Evolutionary conservation across 2,888 invertebrate species (phyloP).

Genomic region (Dioctria linearis): DNA sequence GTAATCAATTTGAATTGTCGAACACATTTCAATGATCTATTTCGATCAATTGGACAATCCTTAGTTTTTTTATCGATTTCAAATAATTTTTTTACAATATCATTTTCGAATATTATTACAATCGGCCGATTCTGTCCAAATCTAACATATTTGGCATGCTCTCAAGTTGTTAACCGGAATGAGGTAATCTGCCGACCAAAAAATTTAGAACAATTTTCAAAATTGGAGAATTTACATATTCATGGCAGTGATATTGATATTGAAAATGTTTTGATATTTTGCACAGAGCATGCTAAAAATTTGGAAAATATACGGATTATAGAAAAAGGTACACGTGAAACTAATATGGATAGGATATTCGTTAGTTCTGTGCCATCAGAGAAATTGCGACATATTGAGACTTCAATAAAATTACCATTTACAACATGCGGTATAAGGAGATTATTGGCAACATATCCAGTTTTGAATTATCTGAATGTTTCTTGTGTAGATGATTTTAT

Average conservation of each 20-base stretch:
- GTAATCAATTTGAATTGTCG: slow-evolving; percentile 57
- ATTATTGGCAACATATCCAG: slow-evolving; percentile 54
- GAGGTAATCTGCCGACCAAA: slow-evolving; percentile 48
- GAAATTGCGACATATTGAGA: slow-evolving; percentile 56
- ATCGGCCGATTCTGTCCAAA: slow-evolving; percentile 58
- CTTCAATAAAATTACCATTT: slow-evolving; percentile 55
- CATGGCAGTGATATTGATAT: slow-evolving; percentile 55
- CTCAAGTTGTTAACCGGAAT: slow-evolving; percentile 47
- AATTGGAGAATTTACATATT: slow-evolving; percentile 56
- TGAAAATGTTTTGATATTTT: slow-evolving; percentile 56
- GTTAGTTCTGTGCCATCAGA: slow-evolving; percentile 43
- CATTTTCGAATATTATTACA: slow-evolving; percentile 57
- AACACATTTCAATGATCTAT: slow-evolving; percentile 55
- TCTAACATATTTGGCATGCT: slow-evolving; percentile 54
- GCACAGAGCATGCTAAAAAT: slow-evolving; percentile 56
- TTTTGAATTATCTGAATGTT: slow-evolving; percentile 56
- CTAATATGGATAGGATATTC: slow-evolving; percentile 55
- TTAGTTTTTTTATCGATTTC: slow-evolving; percentile 55
- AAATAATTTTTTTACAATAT: slow-evolving; percentile 51
- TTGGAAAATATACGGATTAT: slow-evolving; percentile 56
- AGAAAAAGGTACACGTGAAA: slow-evolving; percentile 41
- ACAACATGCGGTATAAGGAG: slow-evolving; percentile 52
- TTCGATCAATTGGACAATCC: slow-evolving; percentile 54
- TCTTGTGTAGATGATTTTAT: slow-evolving; percentile 56
- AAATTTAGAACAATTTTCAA: slow-evolving; percentile 55